Evolutionary conservation across 2,113 vertebrate genomes (phyloP).

Genomic region (Myotis yumanensis): DNA sequence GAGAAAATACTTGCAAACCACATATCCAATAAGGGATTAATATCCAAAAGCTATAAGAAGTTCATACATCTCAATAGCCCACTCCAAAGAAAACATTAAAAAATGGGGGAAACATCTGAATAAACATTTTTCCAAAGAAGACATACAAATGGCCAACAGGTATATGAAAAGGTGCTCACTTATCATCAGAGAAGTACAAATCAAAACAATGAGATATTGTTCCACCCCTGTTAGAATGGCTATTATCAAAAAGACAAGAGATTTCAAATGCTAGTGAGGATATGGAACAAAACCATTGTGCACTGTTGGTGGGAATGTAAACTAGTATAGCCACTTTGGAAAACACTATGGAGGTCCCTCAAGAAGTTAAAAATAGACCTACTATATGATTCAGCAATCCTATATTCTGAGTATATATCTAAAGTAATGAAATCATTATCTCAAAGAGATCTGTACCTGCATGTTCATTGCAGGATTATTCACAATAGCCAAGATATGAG

Average conservation of each 20-base stretch:
- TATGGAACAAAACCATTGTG: not conserved
- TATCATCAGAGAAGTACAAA: not conserved
- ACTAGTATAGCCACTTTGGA: not conserved
- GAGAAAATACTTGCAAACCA: not conserved
- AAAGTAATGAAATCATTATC: not conserved
- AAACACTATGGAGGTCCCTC: not conserved
- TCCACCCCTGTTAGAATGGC: not conserved
- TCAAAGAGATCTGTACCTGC: not conserved
- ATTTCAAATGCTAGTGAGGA: not conserved
- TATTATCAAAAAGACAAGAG: not conserved
- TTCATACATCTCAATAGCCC: not conserved
- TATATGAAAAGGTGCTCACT: not conserved
- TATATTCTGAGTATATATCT: not conserved
- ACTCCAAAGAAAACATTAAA: not conserved
- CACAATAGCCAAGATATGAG: not conserved
- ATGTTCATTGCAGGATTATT: not conserved
- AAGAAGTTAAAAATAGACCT: not conserved
- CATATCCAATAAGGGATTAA: not conserved
- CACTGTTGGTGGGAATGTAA: not conserved
- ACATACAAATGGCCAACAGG: not conserved
- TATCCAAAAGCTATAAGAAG: not conserved
- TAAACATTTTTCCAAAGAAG: not conserved
- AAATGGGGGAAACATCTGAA: not conserved
- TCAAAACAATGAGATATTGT: not conserved
- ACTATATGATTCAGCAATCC: not conserved